A percentile compares a stretch with the other conserved stretches of the same genome.
Conservation (phyloP, 2,113 vertebrate genomes). For the Cryptotis parvus region DNA sequence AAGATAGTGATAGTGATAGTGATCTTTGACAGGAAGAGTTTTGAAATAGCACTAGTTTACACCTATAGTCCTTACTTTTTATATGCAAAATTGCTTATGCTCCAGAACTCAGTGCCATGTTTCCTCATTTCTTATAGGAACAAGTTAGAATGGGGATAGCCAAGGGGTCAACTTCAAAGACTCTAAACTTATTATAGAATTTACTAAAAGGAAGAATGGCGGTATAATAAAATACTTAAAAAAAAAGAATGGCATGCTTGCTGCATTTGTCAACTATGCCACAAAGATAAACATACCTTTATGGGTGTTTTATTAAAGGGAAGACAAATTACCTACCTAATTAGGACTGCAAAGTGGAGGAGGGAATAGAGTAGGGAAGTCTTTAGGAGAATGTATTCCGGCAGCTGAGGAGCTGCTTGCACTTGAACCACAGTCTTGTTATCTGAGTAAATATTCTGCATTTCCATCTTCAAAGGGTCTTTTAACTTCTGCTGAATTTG, state of each 20-base stretch:
- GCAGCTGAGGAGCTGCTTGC: neutral
- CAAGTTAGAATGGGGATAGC: neutral
- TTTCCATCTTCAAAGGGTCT: conserved; percentile 39
- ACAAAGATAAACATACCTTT: neutral
- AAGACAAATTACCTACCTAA: neutral
- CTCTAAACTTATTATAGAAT: neutral
- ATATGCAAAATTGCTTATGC: conserved; percentile 21
- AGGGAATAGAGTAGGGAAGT: neutral
- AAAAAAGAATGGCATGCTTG: conserved; percentile 4
- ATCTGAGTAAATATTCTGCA: conserved; percentile 7
- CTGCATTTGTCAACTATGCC: conserved; percentile 13
- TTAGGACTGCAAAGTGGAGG: no score
- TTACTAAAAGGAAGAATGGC: neutral
- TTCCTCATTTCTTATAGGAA: neutral
- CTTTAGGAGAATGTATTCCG: neutral
- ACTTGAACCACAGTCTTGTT: neutral
- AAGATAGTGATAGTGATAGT: no score
- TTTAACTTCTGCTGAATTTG: conserved; percentile 42
- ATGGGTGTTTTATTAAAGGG: neutral
- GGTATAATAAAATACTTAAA: neutral
- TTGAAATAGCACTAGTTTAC: neutral
- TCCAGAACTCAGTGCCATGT: neutral
- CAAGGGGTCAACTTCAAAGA: neutral
- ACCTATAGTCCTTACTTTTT: neutral
- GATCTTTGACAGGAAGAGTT: no score